Conservation (phyloP, 2,888 invertebrate species). For the Spodoptera exigua region DNA sequence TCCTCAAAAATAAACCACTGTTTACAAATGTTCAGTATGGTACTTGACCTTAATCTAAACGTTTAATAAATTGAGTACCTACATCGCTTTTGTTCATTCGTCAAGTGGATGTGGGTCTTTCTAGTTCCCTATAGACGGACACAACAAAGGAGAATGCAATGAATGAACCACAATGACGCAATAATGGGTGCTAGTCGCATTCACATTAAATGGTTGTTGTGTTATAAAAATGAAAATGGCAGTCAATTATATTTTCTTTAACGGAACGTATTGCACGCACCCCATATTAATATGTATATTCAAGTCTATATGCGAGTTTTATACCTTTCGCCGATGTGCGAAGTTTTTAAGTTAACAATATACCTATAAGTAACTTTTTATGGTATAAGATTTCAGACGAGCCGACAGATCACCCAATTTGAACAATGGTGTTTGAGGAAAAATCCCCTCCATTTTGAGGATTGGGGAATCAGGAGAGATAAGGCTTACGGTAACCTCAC, state of each 20-base stretch:
- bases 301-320: no score
- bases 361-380: no score
- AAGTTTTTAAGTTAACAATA: no score
- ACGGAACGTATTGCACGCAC: background rate
- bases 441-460: no score
- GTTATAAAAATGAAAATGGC: background rate
- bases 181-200: slow-evolving; percentile 20
- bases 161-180: slow-evolving; percentile 34
- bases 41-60: slow-evolving; percentile 5
- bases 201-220: background rate
- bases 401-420: no score
- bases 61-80: slow-evolving; percentile 8
- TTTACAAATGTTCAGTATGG: background rate
- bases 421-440: no score
- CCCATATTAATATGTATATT: no score
- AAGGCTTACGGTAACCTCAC: no score
- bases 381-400: no score
- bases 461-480: no score
- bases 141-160: slow-evolving; percentile 26
- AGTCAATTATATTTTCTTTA: background rate
- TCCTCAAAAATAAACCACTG: no score
- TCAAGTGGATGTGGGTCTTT: slow-evolving; percentile 29
- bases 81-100: slow-evolving; percentile 22
- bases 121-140: background rate
- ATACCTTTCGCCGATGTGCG: no score